Evolutionary conservation across 2,888 invertebrate genomes (phyloP).

Genomic region (Pyrgus malvae): DNA sequence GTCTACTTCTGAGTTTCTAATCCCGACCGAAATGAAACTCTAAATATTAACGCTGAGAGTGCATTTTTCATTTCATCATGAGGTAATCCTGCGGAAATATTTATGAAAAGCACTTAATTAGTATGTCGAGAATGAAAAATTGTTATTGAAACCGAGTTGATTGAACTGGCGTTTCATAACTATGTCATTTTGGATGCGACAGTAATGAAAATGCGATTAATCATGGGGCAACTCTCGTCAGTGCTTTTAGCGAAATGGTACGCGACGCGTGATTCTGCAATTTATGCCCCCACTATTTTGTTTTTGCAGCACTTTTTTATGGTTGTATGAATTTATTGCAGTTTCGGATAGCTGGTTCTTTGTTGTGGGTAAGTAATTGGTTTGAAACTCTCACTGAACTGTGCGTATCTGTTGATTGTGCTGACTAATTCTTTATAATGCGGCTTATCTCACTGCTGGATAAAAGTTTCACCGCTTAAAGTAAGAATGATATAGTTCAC

Average conservation of each 20-base stretch:
- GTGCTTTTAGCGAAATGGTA: conserved; percentile 57
- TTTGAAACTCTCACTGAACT: background rate
- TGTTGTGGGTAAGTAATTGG: background rate
- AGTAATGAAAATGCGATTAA: conserved; percentile 75
- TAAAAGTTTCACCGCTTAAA: too few species aligned
- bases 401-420: too few species aligned
- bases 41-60: conserved; percentile 44
- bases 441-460: too few species aligned
- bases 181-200: conserved; percentile 77
- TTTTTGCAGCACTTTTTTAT: conserved; percentile 37
- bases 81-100: conserved; percentile 53
- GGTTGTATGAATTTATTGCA: conserved; percentile 25
- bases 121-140: conserved; percentile 81
- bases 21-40: conserved; percentile 44
- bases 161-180: conserved; percentile 78
- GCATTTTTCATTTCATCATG: conserved; percentile 39
- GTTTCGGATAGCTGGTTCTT: background rate
- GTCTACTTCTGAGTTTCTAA: conserved; percentile 53
- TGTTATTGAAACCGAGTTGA: conserved; percentile 79
- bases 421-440: too few species aligned
- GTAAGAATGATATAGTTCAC: too few species aligned
- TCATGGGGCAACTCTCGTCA: conserved; percentile 55
- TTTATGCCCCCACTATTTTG: conserved; percentile 45
- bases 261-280: conserved; percentile 57
- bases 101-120: conserved; percentile 81